phyloP scores from a whole-genome alignment of 37 sponge, comb jelly and placozoan genomes.

The Aplysina aerophoba region DNA sequence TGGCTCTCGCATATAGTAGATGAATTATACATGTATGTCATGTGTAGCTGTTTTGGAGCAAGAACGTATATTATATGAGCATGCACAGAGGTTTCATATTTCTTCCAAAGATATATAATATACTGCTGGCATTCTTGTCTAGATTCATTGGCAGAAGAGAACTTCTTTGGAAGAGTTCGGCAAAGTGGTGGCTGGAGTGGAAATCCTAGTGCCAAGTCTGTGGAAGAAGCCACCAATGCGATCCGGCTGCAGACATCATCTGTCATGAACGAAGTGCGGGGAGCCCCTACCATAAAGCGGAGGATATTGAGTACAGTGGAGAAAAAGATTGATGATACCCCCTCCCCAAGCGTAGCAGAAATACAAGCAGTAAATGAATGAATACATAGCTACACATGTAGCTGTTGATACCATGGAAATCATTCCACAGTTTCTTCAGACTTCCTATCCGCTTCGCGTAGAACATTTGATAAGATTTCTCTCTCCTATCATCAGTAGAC shows the following conservation, averaged over 20 bases:
- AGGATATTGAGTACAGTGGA: not conserved
- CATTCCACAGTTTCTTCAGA: conserved; percentile 2
- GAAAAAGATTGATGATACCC: not conserved
- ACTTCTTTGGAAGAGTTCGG: conserved; percentile 10
- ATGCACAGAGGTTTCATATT: too few relatives aligned
- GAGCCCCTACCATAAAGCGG: not conserved
- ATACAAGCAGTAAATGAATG: not conserved
- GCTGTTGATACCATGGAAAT: not conserved
- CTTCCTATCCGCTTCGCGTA: not conserved
- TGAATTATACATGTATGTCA: too few relatives aligned
- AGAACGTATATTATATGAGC: too few relatives aligned
- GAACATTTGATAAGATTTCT: conserved; percentile 4
- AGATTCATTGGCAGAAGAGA: conserved; percentile 8
- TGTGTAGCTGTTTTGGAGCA: not conserved
- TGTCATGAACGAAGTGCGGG: conserved; percentile 1
- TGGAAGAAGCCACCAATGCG: not conserved
- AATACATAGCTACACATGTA: too few relatives aligned
- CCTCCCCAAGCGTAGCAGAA: not conserved
- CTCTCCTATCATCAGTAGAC: not conserved
- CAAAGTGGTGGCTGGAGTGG: conserved; percentile 20
- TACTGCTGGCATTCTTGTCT: too few relatives aligned
- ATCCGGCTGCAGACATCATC: conserved; percentile 32
- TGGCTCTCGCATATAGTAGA: too few relatives aligned
- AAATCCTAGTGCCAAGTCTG: conserved; percentile 8
- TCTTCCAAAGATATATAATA: too few relatives aligned